Conservation (phyloP, 2,797 vertebrate genomes). For the Monodelphis domestica region DNA sequence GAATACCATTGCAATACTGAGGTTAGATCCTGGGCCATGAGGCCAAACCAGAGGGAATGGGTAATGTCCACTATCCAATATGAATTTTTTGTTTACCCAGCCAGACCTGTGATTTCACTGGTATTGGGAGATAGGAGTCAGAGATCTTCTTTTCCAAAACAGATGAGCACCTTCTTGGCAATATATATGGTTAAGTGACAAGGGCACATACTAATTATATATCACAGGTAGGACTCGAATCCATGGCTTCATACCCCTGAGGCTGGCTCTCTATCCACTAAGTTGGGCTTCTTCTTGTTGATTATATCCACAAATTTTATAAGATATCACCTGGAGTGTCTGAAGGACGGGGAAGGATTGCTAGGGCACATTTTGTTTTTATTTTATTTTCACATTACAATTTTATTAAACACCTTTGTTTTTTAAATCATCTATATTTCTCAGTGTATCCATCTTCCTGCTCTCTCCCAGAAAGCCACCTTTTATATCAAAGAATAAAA, state of each 20-base stretch:
- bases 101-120: neutral
- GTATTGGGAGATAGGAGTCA: neutral
- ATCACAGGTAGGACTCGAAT: neutral
- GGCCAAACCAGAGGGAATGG: neutral
- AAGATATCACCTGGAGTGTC: neutral
- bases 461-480: neutral
- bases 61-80: neutral
- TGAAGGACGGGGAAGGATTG: neutral
- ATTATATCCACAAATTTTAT: neutral
- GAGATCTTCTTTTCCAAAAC: neutral
- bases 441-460: neutral
- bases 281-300: neutral
- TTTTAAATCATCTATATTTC: neutral
- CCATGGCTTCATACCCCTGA: neutral
- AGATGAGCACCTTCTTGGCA: neutral
- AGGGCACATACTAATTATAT: neutral
- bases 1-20: neutral
- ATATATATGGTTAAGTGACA: neutral
- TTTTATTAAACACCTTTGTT: neutral
- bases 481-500: neutral
- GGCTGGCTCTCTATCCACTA: neutral
- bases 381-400: neutral
- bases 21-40: neutral
- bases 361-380: neutral
- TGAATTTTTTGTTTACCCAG: neutral